A percentile compares a stretch with the other conserved stretches of the same genome.
phyloP scores from a whole-genome alignment of 2,888 invertebrate species.

The Pachymerium ferrugineum region DNA sequence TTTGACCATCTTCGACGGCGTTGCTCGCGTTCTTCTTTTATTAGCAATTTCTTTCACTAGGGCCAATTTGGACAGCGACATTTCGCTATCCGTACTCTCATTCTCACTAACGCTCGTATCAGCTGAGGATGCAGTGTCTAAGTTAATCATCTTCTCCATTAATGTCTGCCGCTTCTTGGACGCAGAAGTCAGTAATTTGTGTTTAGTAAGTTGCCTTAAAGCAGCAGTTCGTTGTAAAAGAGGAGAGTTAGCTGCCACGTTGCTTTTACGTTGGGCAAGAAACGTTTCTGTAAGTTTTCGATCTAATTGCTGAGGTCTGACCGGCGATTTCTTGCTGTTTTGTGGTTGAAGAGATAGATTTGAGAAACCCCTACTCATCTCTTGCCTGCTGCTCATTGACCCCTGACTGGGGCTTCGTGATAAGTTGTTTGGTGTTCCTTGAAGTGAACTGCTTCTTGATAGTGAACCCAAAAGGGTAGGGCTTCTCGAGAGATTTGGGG shows the following conservation, averaged over 20 bases:
- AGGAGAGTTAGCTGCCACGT: slow-evolving; percentile 31
- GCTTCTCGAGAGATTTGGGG: no score
- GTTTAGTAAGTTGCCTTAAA: background rate
- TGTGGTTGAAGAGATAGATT: background rate
- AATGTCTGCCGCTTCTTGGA: background rate
- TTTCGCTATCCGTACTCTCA: slow-evolving; percentile 62
- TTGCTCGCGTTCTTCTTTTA: background rate
- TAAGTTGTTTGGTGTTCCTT: background rate
- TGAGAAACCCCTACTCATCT: background rate
- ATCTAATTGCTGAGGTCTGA: slow-evolving; percentile 1
- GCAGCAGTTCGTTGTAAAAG: slow-evolving; percentile 31
- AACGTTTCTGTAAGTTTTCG: background rate
- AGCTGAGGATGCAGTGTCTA: slow-evolving; percentile 11
- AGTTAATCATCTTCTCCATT: background rate
- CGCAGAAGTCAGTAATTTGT: background rate
- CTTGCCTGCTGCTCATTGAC: background rate
- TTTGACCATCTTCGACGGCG: slow-evolving; percentile 53
- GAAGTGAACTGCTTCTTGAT: background rate
- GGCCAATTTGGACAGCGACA: slow-evolving; percentile 60
- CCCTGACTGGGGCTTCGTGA: background rate
- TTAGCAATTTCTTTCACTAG: slow-evolving; percentile 34
- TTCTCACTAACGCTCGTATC: slow-evolving; percentile 34
- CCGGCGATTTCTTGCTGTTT: slow-evolving; percentile 7
- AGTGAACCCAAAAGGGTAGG: no score
- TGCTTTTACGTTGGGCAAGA: background rate